Evolutionary conservation across 2,888 invertebrate genomes (phyloP), one percentile per base, ranked within the genome.

Genomic region (Megalurothrips usitatus): DNA sequence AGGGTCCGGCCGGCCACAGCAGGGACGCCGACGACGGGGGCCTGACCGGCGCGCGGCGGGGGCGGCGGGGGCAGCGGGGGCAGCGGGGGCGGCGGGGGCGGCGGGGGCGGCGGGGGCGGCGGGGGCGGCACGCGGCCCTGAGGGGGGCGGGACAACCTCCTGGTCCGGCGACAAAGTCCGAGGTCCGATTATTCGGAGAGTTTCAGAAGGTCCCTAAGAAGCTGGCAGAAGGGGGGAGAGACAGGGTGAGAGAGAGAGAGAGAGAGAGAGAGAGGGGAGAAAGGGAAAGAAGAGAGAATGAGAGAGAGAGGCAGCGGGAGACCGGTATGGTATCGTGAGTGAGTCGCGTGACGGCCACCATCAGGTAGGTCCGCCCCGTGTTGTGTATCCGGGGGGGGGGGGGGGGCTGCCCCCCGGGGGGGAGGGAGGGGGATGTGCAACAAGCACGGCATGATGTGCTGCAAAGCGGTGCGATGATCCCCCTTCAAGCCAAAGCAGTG

Each of bases 331-430:
- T 43, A 43, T 43, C 34, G 34, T 43, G 34, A 43, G 79, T 68
- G 80, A 58, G 43, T 84, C 81, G 84, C 85, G 85, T 84, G 84
- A 85, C 85, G 85, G 85, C 84, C 85, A 84, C 85, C 84, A 84
- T 84, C 84, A 84, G 84, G 84, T 75, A 26, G 68, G 68, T 26
- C 68, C 14, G 58, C 34, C n/a, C 34, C 83, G 82, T 34, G 84
- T 83, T 84, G 84, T 83, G 83, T 83, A 82, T 84, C 84, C 84
- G 84, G 84, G 84, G 82, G 80, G 81, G 49, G 49, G 28, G 52
- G 52, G 79, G 52, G 6, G 52, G 52, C 34, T 43, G 34, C 34
- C 34, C 34, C 34, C 34, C 34, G 14, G 58, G 58, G 58, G 58
- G 81, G 79, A 58, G 80, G n/a, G n/a, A 52, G 79, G 34, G 79